phyloP scores from a whole-genome alignment of 2,797 vertebrate genomes.

The Pteronotus mesoamericanus region DNA sequence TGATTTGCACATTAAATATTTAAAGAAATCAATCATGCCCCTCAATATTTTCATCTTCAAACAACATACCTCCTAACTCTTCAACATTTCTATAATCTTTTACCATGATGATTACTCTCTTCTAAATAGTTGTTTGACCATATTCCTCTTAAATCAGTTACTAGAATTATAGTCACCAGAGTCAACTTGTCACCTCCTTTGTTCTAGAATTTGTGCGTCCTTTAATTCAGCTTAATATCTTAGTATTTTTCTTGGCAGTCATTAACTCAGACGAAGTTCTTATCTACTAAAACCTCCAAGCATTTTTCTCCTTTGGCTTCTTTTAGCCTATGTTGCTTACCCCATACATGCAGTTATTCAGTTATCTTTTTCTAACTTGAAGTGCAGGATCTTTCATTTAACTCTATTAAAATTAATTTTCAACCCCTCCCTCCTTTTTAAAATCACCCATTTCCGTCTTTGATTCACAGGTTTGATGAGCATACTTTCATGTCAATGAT shows the following conservation, averaged over 20 bases:
- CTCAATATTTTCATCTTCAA: neutral
- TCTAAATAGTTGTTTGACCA: neutral
- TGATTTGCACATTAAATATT: neutral
- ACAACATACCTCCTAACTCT: neutral
- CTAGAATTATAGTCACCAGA: neutral
- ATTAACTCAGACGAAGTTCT: neutral
- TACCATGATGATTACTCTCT: neutral
- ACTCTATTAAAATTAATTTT: neutral
- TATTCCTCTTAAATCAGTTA: neutral
- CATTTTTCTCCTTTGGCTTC: neutral
- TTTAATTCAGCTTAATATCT: neutral
- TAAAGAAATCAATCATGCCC: neutral
- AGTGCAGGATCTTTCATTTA: neutral
- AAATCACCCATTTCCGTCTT: neutral
- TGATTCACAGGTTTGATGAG: neutral
- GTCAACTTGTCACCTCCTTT: neutral
- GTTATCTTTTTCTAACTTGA: neutral
- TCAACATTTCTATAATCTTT: neutral
- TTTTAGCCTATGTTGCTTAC: neutral
- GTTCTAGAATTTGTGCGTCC: neutral
- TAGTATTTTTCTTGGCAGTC: neutral
- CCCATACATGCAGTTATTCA: neutral
- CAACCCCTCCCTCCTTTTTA: neutral
- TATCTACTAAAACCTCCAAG: neutral
- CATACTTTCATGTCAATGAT: neutral